Base-by-base conservation (phyloP, 1,140 invertebrate genomes). In the Cataglyphis hispanica region DNA sequence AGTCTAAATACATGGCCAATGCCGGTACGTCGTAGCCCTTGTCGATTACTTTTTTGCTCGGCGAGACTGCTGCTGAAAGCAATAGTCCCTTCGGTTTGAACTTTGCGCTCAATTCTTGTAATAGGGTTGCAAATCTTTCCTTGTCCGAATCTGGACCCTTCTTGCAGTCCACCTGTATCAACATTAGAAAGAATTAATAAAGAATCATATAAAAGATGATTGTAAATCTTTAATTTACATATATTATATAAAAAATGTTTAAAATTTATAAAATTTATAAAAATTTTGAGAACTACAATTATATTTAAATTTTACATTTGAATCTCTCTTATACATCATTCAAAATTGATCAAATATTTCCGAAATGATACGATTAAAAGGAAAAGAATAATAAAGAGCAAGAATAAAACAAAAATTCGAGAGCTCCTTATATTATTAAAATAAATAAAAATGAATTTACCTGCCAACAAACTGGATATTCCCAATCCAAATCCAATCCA, bases 391-490 rank as follows among this genome's bases (percentile, higher is more conserved):
- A 34, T 6, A 25, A 56, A 3, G 6, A 5, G 16, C 3, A 4
- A 60, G 7, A 74, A 56, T 1, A 74, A 3, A 74, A 8, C 11
- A 13, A 74, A 58, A 74, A 74, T 2, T 53, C 7, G 5, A 22
- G 11, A 10, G 27, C 13, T 25, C 2, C 13, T 22, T 60, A 60
- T 37, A 25, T 60, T 27, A 75, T 72, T n/a, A 34, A 64, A 63
- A 31, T 37, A 8, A 37, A 80, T 50, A 53, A 31, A 50, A 50
- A 50, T 50, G 5, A 22, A 16, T 16, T 80, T 1, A 97, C 97
- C 95, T 98, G 98, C 98, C 98, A 98, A 92, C 98, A 99, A 85
- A 97, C 98, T 1, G 98, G 98, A 95, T 98, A 99, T 92, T 98
- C 98, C 98, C 98, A 99, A 92, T 98, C 98, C 34, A 98, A 94